Percentiles rank a stretch among this genome's conserved stretches.
Evolutionary conservation across 2,113 vertebrate species (phyloP).

Genomic region (Lethenteron camtschaticum): DNA sequence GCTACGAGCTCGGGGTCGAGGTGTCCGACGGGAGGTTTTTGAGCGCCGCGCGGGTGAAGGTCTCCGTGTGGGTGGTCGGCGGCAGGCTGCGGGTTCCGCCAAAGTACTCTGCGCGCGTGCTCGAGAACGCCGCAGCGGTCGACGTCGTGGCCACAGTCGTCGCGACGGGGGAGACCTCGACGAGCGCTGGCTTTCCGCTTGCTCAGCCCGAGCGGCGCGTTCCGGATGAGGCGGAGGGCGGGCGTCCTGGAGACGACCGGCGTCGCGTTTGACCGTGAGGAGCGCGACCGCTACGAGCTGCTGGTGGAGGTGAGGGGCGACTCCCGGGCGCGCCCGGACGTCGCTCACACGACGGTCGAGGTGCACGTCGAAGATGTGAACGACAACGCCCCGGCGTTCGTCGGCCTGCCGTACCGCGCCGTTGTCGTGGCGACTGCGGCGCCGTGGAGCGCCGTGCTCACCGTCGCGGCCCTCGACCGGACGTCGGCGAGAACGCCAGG

Average conservation of each 20-base stretch:
- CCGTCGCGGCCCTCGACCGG: conserved; percentile 58
- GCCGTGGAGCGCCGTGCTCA: conserved; percentile 54
- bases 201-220: conserved; percentile 65
- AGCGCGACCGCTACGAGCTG: conserved; percentile 67
- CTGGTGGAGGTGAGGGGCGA: conserved; percentile 68
- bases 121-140: conserved; percentile 57
- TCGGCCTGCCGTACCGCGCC: conserved; percentile 84
- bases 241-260: conserved; percentile 67
- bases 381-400: conserved; percentile 65
- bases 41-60: conserved; percentile 45
- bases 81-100: conserved; percentile 71
- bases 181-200: conserved; percentile 64
- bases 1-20: conserved; percentile 48
- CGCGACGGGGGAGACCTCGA: conserved; percentile 62
- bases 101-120: conserved; percentile 34
- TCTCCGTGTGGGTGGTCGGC: conserved; percentile 38
- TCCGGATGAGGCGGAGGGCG: conserved; percentile 57
- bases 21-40: conserved; percentile 75
- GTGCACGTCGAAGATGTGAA: conserved; percentile 76
- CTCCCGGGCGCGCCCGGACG: conserved; percentile 26
- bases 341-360: conserved; percentile 57
- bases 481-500: conserved; percentile 67
- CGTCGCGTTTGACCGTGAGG: conserved; percentile 59
- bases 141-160: conserved; percentile 46
- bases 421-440: conserved; percentile 81